Conservation (phyloP, 64 coral and sea anemone species). For the Exaiptasia diaphana region DNA sequence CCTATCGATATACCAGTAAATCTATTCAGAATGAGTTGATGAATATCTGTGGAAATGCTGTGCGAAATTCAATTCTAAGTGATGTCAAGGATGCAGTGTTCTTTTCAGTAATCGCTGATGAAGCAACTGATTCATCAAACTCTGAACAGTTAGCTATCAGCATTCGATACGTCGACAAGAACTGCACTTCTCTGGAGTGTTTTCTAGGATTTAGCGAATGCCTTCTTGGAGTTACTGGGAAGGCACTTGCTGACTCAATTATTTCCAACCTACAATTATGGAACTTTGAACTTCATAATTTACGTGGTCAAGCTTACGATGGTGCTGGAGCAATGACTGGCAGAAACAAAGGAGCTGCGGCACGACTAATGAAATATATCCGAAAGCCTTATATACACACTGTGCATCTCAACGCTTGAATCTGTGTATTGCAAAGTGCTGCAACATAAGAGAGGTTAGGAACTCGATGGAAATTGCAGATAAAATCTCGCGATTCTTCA, state of each 20-base stretch:
- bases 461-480: constrained; percentile 24
- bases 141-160: constrained; percentile 33
- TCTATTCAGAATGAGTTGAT: constrained; percentile 48
- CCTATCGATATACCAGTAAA: constrained; percentile 41
- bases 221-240: background rate
- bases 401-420: constrained; percentile 15
- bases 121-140: constrained; percentile 38
- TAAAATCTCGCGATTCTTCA: constrained; percentile 12
- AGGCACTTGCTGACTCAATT: constrained; percentile 13
- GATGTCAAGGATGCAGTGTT: constrained; percentile 29
- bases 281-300: constrained; percentile 7
- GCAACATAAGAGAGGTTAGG: background rate
- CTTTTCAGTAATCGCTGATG: constrained; percentile 47
- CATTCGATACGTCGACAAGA: constrained; percentile 45
- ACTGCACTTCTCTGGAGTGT: background rate
- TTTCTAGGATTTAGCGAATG: constrained; percentile 14
- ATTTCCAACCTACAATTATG: background rate
- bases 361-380: constrained; percentile 18
- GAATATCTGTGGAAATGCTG: constrained; percentile 6
- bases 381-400: constrained; percentile 26
- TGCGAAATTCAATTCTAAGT: background rate
- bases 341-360: constrained; percentile 19
- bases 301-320: constrained; percentile 14
- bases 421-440: constrained; percentile 17
- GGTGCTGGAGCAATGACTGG: constrained; percentile 38